A percentile compares a stretch with the other conserved stretches of the same genome.
Conservation (phyloP, 1,140 invertebrate species). For the Caenorhabditis remanei region DNA sequence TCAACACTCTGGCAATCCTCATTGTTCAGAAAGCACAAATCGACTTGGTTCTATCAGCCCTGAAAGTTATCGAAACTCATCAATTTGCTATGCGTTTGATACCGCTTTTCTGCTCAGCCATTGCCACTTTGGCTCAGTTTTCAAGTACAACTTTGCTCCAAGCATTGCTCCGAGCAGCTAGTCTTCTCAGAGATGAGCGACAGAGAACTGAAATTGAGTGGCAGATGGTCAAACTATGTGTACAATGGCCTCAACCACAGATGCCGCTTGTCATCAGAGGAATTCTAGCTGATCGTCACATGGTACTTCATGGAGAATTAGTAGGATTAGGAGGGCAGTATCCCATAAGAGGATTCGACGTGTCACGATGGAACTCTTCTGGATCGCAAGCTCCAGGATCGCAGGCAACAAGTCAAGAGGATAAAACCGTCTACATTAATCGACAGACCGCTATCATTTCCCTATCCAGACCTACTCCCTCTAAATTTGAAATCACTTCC, state of each 20-base stretch:
- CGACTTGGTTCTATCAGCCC: slow-evolving; percentile 15
- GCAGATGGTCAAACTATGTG: slow-evolving; percentile 68
- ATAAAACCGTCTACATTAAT: slow-evolving; percentile 63
- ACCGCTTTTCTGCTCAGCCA: slow-evolving; percentile 57
- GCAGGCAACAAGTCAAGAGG: slow-evolving; percentile 5
- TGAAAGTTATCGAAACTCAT: slow-evolving; percentile 43
- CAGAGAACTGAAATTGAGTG: slow-evolving; percentile 73
- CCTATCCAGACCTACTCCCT: neutral
- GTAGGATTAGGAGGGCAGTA: slow-evolving; percentile 68
- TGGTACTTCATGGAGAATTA: slow-evolving; percentile 66
- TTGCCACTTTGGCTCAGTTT: slow-evolving; percentile 50
- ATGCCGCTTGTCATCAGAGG: slow-evolving; percentile 60
- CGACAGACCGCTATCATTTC: slow-evolving; percentile 67
- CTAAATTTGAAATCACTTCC: slow-evolving; percentile 56
- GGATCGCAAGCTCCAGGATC: slow-evolving; percentile 26
- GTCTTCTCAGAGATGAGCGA: slow-evolving; percentile 60
- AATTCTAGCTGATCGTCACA: slow-evolving; percentile 58
- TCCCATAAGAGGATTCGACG: slow-evolving; percentile 73
- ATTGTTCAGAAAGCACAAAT: slow-evolving; percentile 72
- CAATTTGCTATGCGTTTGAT: slow-evolving; percentile 59
- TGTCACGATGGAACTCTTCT: slow-evolving; percentile 73
- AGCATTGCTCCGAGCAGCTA: slow-evolving; percentile 30
- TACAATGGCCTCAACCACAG: slow-evolving; percentile 49
- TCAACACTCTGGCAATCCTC: slow-evolving; percentile 73
- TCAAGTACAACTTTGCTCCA: slow-evolving; percentile 39